Percentiles rank a stretch among this genome's conserved stretches.
Conservation (phyloP, 1,140 invertebrate species). For the Diabrotica undecimpunctata region DNA sequence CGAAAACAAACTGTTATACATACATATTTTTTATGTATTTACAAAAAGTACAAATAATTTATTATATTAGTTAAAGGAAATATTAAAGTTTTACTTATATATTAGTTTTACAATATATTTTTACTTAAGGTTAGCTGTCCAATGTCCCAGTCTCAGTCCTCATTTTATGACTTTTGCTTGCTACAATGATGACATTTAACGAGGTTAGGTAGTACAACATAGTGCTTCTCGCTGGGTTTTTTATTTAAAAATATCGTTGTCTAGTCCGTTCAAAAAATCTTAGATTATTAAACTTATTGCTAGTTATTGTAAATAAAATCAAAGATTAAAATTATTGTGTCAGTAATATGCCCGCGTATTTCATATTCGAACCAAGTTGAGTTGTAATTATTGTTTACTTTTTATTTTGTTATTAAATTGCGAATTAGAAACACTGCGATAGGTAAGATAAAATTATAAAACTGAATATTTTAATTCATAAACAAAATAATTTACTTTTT, state of each 20-base stretch:
- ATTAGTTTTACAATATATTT: too few species aligned
- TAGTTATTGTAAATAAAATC: constrained; percentile 12
- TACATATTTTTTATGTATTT: too few species aligned
- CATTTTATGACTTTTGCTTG: too few species aligned
- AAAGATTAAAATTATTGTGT: constrained; percentile 16
- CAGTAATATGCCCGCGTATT: constrained; percentile 32
- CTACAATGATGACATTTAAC: constrained; percentile 23
- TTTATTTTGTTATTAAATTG: constrained; percentile 24
- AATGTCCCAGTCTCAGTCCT: too few species aligned
- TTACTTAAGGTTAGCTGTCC: too few species aligned
- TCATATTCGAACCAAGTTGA: constrained; percentile 37
- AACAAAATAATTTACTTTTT: constrained; percentile 19
- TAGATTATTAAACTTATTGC: constrained; percentile 20
- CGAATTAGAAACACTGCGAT: constrained; percentile 6
- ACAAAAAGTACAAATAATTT: too few species aligned
- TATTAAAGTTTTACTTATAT: too few species aligned
- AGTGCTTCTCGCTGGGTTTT: constrained; percentile 20
- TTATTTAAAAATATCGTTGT: constrained; percentile 15
- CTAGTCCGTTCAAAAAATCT: constrained; percentile 8
- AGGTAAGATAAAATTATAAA: constrained; percentile 16
- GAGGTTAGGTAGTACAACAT: constrained; percentile 27
- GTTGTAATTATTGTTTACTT: constrained; percentile 30
- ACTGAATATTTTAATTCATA: neutral
- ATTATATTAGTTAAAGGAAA: too few species aligned
- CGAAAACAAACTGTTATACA: too few species aligned